Base-by-base conservation (phyloP, 2,888 invertebrate genomes). In the Maniola hyperantus region DNA sequence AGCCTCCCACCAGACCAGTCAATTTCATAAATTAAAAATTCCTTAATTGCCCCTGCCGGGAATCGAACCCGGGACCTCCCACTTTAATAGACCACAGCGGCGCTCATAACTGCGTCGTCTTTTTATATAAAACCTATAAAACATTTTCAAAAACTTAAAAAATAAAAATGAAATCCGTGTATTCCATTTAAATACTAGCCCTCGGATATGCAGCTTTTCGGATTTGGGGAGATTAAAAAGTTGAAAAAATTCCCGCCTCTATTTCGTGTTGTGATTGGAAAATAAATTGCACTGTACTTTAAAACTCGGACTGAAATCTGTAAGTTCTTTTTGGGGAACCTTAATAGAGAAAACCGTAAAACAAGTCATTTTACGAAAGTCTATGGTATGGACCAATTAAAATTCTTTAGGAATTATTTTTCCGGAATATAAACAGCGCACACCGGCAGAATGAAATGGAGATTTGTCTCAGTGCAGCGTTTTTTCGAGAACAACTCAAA, bases 281-380 rank as follows among this genome's bases (percentile, higher is more conserved):
- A 73, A 73, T 73, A 73, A 72, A 73, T 72, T 73, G 73, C 68
- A 68, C 65, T 65, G 70, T 71, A 68, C 65, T 70, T 70, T 66
- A 57, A 57, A 65, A 67, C 48, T 66, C 65, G 53, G 68, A 61
- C 36, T 65, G 57, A 68, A 67, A 55, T 36, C 20, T 42, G 51
- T 50, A 57, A 64, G 36, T 50, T 33, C 44, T n/a, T 50, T 50
- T 50, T 54, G 39, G 20, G 11, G n/a, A 39, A 42, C 18, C 8
- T 26, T 48, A 15, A 48, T 8, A 48, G n/a, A 7, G 48, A 48
- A 48, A 48, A 48, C 48, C 2, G 48, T 15, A 26, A 26, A 26
- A 26, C 26, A 26, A 26, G 26, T 48, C 8, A 48, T 48, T 15
- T 48, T 8, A 18, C 8, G 8, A 48, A 8, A 48, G 7, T 8